Conservation (phyloP, 2,797 vertebrate genomes). For the Manis pentadactyla region DNA sequence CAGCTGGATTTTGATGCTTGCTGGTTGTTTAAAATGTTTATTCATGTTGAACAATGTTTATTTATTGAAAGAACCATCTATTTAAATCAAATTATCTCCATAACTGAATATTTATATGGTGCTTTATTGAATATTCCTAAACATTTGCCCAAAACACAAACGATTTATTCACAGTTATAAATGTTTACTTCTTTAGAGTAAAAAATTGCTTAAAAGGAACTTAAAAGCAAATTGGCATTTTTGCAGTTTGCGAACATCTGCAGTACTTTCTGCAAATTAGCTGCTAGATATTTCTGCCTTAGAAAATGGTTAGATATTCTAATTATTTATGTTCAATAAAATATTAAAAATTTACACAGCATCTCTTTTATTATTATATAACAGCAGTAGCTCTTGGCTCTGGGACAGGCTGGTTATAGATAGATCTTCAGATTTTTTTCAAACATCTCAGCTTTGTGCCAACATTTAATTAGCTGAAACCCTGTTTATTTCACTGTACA, state of each 20-base stretch:
- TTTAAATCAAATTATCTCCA: slow-evolving; percentile 87
- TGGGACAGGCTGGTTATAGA: slow-evolving; percentile 28
- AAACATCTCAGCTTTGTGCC: background rate
- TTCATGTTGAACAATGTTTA: slow-evolving; percentile 84
- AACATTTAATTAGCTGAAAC: slow-evolving; percentile 58
- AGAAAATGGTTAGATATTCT: slow-evolving; percentile 56
- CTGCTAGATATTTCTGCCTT: slow-evolving; percentile 48
- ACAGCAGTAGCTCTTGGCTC: slow-evolving; percentile 51
- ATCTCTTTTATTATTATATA: slow-evolving; percentile 63
- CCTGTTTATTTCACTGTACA: slow-evolving; percentile 54
- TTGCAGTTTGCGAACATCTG: slow-evolving; percentile 64
- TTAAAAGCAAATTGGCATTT: slow-evolving; percentile 79
- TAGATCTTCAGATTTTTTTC: slow-evolving; percentile 71
- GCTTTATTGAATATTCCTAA: slow-evolving; percentile 83
- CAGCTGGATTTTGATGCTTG: slow-evolving; percentile 71
- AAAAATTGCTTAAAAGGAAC: slow-evolving; percentile 84
- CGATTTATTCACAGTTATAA: slow-evolving; percentile 85
- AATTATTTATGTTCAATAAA: slow-evolving; percentile 73
- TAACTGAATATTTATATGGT: slow-evolving; percentile 88
- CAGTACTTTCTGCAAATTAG: slow-evolving; percentile 17
- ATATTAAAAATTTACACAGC: slow-evolving; percentile 39
- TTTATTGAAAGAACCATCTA: slow-evolving; percentile 85
- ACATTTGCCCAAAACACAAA: slow-evolving; percentile 83
- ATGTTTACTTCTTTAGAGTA: slow-evolving; percentile 85
- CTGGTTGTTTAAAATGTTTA: slow-evolving; percentile 76